Evolutionary conservation across 35 echinoderm and acorn worm species (phyloP), one percentile per base, ranked within the genome.

Genomic region (Apostichopus parvimensis): DNA sequence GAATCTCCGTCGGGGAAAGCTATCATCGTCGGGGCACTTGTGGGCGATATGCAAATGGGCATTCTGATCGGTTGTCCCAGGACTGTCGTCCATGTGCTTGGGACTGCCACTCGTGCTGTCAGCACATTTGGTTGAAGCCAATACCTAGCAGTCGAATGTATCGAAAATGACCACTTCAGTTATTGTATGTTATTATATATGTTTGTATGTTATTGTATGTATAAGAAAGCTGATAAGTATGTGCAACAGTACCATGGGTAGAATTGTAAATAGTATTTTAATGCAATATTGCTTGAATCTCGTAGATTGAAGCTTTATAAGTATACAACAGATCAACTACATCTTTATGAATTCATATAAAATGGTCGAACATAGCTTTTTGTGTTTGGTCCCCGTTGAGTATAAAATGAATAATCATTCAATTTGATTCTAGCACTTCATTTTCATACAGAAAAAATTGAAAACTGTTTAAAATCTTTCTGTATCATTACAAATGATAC

Each of bases 41-140:
- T 15, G 14, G 81, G 81, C 6, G 54, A 23, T 5, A 84, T 58
- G 54, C 81, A 84, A 22, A 84, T 84, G 20, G 81, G 81, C 57
- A 84, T 84, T 84, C 81, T 84, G 81, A 84, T 59, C 13, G 53
- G 81, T 7, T 84, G 17, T 59, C 81, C 81, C 7, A 84, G 14
- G 54, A 84, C n/a, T 22, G 81, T 22, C 57, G 81, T 84, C 81
- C 81, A 84, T 21, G 81, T 58, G 81, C 81, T 84, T 17, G 81
- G 81, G 71, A 75, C 4, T 22, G 55, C 21, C 15, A 20, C 12
- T 8, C 14, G 55, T 5, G 57, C 81, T n/a, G 81, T 84, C 17
- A 84, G 57, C 54, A 84, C 81, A 58, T 84, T 56, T 60, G 81
- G 81, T 7, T 84, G 81, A 18, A 75, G 71, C 71, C 71, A 75